Percentiles rank a stretch among this genome's conserved stretches.
These are phyloP conservation scores for Rhabdomys pumilio DNA, from an alignment of 2,797 vertebrate species.

Conservation along the genomic window DNA sequence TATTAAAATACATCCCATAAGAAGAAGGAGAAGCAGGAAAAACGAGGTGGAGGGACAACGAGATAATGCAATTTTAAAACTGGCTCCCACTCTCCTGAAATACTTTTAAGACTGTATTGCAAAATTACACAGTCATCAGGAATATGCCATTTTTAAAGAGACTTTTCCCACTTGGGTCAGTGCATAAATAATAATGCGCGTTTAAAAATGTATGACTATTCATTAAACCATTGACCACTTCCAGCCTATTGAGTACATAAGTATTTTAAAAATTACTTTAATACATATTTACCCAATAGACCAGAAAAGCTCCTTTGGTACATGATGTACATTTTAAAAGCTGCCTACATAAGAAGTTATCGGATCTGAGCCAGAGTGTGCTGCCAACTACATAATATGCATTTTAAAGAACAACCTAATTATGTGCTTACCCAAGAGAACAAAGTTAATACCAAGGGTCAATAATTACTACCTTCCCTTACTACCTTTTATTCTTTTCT, in stretches of 20 bases:
- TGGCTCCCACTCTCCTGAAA: conserved; percentile 75
- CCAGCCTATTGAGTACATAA: conserved; percentile 86
- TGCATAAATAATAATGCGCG: conserved; percentile 84
- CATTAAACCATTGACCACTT: conserved; percentile 86
- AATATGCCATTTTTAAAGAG: conserved; percentile 79
- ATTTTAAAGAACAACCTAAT: conserved; percentile 81
- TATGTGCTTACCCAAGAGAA: conserved; percentile 72
- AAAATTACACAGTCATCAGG: conserved; percentile 82
- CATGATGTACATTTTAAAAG: conserved; percentile 84
- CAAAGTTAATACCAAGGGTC: conserved; percentile 80
- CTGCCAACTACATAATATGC: conserved; percentile 65
- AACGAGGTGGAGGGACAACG: conserved; percentile 69
- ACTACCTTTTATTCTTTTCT: conserved; percentile 70
- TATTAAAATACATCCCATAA: conserved; percentile 81
- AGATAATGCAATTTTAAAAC: conserved; percentile 82
- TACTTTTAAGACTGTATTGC: conserved; percentile 78
- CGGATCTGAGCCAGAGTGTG: conserved; percentile 60
- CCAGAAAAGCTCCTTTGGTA: conserved; percentile 84
- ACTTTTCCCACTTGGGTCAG: conserved; percentile 80
- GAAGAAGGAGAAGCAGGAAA: conserved; percentile 73
- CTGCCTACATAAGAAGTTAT: conserved; percentile 83
- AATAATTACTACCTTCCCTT: conserved; percentile 76
- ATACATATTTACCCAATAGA: conserved; percentile 88
- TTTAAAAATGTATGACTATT: conserved; percentile 85
- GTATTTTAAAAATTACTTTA: conserved; percentile 88